Percentiles rank a stretch among this genome's conserved stretches.
Evolutionary conservation across 2,888 invertebrate genomes (phyloP).

Genomic region (Axea sp.): DNA sequence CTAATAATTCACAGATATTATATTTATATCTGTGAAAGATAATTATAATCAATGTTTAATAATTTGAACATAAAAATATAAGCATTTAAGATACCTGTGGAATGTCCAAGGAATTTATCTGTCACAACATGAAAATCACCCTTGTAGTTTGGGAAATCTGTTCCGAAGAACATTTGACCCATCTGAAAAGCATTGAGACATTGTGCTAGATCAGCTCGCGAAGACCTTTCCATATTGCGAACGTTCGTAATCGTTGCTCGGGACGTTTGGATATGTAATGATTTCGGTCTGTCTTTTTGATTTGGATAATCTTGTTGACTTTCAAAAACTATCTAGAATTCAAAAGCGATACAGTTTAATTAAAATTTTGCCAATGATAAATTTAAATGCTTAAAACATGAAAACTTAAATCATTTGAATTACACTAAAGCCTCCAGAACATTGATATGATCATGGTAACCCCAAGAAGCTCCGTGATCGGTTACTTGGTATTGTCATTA

Average conservation of each 20-base stretch:
- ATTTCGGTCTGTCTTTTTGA: constrained; percentile 92
- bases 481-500: too few species aligned
- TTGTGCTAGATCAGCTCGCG: constrained; percentile 89
- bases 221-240: constrained; percentile 83
- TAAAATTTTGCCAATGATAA: too few species aligned
- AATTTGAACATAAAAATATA: too few species aligned
- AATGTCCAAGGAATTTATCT: constrained; percentile 90
- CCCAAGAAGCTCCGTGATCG: too few species aligned
- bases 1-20: too few species aligned
- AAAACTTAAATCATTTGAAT: too few species aligned
- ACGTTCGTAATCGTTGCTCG: constrained; percentile 87
- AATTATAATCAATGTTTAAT: too few species aligned
- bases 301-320: constrained; percentile 87
- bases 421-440: too few species aligned
- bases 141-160: constrained; percentile 87
- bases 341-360: too few species aligned
- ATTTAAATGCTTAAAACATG: too few species aligned
- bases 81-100: constrained; percentile 75
- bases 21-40: too few species aligned
- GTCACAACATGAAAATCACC: constrained; percentile 89
- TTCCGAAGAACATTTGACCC: constrained; percentile 87
- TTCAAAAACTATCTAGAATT: constrained; percentile 87
- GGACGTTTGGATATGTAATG: constrained; percentile 91
- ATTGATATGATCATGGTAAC: too few species aligned
- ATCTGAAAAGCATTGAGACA: constrained; percentile 89